Base-by-base conservation (phyloP, 2,113 vertebrate species). In the Eublepharis macularius region DNA sequence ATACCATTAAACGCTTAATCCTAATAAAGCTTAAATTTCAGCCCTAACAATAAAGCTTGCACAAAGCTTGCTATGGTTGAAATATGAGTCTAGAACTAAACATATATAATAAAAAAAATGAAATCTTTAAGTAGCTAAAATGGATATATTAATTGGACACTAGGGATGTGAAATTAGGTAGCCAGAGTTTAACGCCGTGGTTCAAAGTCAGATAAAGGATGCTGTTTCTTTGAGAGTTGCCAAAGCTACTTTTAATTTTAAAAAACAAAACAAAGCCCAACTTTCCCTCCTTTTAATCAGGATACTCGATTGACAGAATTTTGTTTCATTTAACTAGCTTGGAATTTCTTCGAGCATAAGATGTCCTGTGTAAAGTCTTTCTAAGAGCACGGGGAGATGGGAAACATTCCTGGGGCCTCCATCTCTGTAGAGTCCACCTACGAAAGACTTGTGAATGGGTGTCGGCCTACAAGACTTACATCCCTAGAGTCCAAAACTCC, bases 1-100 rank as follows among this genome's bases (percentile, higher is more conserved):
- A 94, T 91, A 92, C 87, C 90, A 94, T 94, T 95, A 95, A 93
- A 94, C 82, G 93, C 94, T 95, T 93, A 94, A 97, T 94, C 92
- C 94, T 89, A 94, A 94, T 87, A 88, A 92, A 93, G 92, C 90
- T 95, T 90, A 93, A 78, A 87, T 95, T 93, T 93, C 92, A 93
- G 86, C 68, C 93, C 80, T 83, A 93, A 94, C 89, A 94, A 93
- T 92, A 92, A 91, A 91, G 85, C 83, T 85, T 83, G 69, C 79
- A 92, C 66, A 89, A 90, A 87, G 86, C 80, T 83, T 90, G 49
- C 86, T 83, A 47, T 54, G 78, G 77, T 87, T 93, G 87, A 92
- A 93, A 93, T 49, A 79, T 51, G 81, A 95, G 82, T 83, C 89
- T 81, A 88, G 73, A 87, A 94, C 91, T 88, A 89, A 63, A 90